phyloP scores from a whole-genome alignment of 2,797 vertebrate genomes.

The Hippopotamyrus pictus region DNA sequence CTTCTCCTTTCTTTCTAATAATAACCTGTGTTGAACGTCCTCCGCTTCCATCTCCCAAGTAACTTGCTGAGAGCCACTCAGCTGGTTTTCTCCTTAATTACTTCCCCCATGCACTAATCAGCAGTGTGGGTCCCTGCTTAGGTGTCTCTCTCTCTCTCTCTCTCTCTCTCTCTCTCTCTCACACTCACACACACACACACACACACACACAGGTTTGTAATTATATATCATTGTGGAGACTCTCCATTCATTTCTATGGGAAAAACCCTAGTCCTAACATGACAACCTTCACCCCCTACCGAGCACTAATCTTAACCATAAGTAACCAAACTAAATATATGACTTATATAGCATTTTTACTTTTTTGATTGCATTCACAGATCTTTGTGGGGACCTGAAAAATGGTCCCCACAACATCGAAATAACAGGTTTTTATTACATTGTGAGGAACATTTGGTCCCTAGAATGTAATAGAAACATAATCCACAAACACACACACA shows the following conservation, averaged over 20 bases:
- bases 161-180: background rate
- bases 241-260: background rate
- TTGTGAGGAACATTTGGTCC: background rate
- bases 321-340: background rate
- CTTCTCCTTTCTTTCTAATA: constrained; percentile 31
- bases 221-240: background rate
- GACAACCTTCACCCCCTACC: background rate
- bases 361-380: background rate
- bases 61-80: constrained; percentile 35
- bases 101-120: constrained; percentile 27
- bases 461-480: background rate
- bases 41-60: constrained; percentile 31
- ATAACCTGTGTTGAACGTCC: constrained; percentile 34
- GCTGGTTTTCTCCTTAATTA: constrained; percentile 45
- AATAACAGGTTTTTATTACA: background rate
- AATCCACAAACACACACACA: background rate
- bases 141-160: background rate
- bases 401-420: background rate
- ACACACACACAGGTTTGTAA: background rate
- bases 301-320: background rate
- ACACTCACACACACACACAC: background rate
- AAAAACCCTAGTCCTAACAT: background rate
- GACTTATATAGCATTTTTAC: background rate
- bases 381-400: background rate
- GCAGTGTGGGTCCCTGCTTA: constrained; percentile 14